phyloP scores from a whole-genome alignment of 2,113 vertebrate genomes.

The Alligator mississippiensis region DNA sequence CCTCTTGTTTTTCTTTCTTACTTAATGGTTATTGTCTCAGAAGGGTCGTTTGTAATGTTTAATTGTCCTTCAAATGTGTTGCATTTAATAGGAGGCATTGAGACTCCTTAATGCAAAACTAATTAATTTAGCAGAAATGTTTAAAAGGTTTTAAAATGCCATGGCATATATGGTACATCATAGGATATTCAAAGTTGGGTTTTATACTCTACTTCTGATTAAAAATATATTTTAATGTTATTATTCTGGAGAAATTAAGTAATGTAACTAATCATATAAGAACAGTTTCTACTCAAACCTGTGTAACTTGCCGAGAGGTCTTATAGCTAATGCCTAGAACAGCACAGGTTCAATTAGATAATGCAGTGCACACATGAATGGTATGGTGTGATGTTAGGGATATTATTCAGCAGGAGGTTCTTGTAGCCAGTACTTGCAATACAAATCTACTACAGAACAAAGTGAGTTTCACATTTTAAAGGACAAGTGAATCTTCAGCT shows the following conservation, averaged over 20 bases:
- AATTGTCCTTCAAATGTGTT: slow-evolving; percentile 83
- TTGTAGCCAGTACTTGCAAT: slow-evolving; percentile 10
- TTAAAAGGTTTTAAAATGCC: slow-evolving; percentile 85
- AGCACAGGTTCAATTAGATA: slow-evolving; percentile 60
- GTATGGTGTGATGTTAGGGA: slow-evolving; percentile 18
- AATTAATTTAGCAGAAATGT: slow-evolving; percentile 85
- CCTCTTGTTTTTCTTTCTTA: slow-evolving; percentile 65
- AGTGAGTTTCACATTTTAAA: slow-evolving; percentile 51
- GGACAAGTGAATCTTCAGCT: slow-evolving; percentile 54
- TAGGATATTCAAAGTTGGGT: slow-evolving; percentile 76
- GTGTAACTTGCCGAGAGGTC: slow-evolving; percentile 67
- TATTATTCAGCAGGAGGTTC: slow-evolving; percentile 19
- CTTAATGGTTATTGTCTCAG: slow-evolving; percentile 70
- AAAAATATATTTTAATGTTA: slow-evolving; percentile 83
- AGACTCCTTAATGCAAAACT: slow-evolving; percentile 79
- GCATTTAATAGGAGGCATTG: slow-evolving; percentile 78
- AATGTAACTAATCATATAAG: slow-evolving; percentile 77
- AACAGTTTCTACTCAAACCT: slow-evolving; percentile 72
- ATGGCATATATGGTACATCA: slow-evolving; percentile 78
- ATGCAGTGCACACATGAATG: slow-evolving; percentile 25
- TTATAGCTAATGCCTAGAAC: slow-evolving; percentile 45
- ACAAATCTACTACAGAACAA: slow-evolving; percentile 29
- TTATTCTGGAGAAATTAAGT: slow-evolving; percentile 76
- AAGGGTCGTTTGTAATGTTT: slow-evolving; percentile 73
- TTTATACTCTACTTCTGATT: slow-evolving; percentile 79